Base-by-base conservation (phyloP, 2,888 invertebrate genomes). In the Glaucopsyche alexis region DNA sequence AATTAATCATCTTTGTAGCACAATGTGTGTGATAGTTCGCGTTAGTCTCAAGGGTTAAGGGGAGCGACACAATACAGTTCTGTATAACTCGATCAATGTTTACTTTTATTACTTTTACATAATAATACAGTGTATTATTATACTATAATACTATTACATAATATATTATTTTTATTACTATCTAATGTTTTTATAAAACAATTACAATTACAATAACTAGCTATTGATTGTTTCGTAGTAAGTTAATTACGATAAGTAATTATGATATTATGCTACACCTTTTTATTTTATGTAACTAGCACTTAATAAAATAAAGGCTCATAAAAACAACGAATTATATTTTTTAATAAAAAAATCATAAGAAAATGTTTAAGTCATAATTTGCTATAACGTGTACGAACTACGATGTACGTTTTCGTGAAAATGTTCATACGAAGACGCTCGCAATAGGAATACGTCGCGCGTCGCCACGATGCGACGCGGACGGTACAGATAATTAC, bases 1-100 rank as follows among this genome's bases (percentile, higher is more conserved):
- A 89, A 93, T 93, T 91, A 90, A 93, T 93, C 93, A 91, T 84
- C 85, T 79, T 77, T 80, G 80, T 84, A 84, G 85, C 79, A 82
- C 47, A 73, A 50, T 79, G 76, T 79, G 79, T 66, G 76, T 76
- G 81, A 80, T 79, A 79, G 77, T 78, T 81, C 80, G 82, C 76
- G 74, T 78, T 78, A 76, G 76, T 50, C 60, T 71, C 19, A 42
- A 52, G 72, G 52, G 67, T 69, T 69, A 19, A 19, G 69, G 69
- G 69, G 14, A 19, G 45, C 11, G 13, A 47, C 42, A 67, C 45
- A 67, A 47, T 11, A 45, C 16, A 14, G 7, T 11, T 29, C 38
- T 65, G 29, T 49, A 47, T 49, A 13, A 19, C 69, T 8, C 42
- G n/a, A 16, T 49, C 69, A 8, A 49, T 69, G 69, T 69, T 69